Conservation (phyloP, 1,140 invertebrate genomes). For the Eufriesea mexicana region DNA sequence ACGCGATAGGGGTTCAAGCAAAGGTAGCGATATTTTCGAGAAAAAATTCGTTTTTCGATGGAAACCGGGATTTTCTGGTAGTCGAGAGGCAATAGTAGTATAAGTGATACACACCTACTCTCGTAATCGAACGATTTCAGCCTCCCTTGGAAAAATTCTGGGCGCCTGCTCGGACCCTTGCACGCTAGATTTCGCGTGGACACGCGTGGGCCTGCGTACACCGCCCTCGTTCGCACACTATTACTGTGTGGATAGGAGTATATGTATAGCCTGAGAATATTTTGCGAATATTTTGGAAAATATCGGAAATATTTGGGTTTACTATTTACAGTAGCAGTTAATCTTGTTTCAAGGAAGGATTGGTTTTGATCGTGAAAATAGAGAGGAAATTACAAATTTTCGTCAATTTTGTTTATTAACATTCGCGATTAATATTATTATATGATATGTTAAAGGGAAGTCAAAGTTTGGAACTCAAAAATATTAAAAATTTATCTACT, state of each 20-base stretch:
- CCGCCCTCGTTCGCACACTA: neutral
- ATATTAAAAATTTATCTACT: too few relatives aligned
- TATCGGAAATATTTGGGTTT: too few relatives aligned
- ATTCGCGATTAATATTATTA: too few relatives aligned
- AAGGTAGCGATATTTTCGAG: neutral
- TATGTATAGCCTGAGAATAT: neutral
- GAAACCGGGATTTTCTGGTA: too few relatives aligned
- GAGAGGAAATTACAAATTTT: too few relatives aligned
- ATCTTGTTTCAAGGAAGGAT: too few relatives aligned
- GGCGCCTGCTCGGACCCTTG: neutral
- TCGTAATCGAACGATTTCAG: neutral
- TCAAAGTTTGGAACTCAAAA: too few relatives aligned
- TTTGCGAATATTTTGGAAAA: too few relatives aligned
- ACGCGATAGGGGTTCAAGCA: neutral
- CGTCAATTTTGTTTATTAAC: too few relatives aligned
- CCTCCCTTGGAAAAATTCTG: conserved; percentile 23
- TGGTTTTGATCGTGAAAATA: too few relatives aligned
- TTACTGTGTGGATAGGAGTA: neutral
- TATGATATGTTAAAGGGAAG: too few relatives aligned
- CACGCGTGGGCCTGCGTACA: conserved; percentile 2
- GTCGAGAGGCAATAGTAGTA: neutral
- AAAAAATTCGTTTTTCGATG: conserved; percentile 2
- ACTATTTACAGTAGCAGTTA: too few relatives aligned
- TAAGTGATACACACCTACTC: neutral
- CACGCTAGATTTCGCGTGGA: conserved; percentile 27